These are phyloP conservation scores for Pristionchus mayeri DNA, from an alignment of 2,888 invertebrate species.

Conservation along the genomic window DNA sequence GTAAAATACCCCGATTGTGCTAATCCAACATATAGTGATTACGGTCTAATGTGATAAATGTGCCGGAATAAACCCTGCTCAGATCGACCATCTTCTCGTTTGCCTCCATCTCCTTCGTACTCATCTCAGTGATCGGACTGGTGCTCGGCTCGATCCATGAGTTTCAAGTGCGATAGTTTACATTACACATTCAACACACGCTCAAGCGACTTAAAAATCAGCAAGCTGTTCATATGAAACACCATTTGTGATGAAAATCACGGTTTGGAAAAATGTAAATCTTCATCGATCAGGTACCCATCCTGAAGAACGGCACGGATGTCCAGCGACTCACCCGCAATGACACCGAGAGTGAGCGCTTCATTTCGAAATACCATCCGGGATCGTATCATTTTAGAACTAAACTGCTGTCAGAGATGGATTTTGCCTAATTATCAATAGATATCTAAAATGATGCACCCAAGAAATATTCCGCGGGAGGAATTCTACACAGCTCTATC, in stretches of 20 bases:
- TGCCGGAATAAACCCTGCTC: no score
- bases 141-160: constrained; percentile 73
- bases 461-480: no score
- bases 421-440: no score
- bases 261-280: constrained; percentile 7
- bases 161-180: constrained; percentile 64
- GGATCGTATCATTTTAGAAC: no score
- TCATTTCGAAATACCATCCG: no score
- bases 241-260: not conserved
- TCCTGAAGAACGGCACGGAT: constrained; percentile 59
- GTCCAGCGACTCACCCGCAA: constrained; percentile 55
- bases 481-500: no score
- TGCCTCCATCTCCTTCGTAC: constrained; percentile 71
- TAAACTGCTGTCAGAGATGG: no score
- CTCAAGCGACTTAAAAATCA: not conserved
- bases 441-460: no score
- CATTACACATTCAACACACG: not conserved
- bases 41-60: no score
- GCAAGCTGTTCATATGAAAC: not conserved
- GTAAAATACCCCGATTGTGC: no score
- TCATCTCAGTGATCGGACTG: constrained; percentile 71
- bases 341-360: constrained; percentile 56
- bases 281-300: no score
- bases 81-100: constrained; percentile 69
- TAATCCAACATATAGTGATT: no score